Percentiles rank a stretch among this genome's conserved stretches.
These are phyloP conservation scores for Neoseiulus cucumeris DNA, from an alignment of 1,140 invertebrate genomes.

Conservation along the genomic window DNA sequence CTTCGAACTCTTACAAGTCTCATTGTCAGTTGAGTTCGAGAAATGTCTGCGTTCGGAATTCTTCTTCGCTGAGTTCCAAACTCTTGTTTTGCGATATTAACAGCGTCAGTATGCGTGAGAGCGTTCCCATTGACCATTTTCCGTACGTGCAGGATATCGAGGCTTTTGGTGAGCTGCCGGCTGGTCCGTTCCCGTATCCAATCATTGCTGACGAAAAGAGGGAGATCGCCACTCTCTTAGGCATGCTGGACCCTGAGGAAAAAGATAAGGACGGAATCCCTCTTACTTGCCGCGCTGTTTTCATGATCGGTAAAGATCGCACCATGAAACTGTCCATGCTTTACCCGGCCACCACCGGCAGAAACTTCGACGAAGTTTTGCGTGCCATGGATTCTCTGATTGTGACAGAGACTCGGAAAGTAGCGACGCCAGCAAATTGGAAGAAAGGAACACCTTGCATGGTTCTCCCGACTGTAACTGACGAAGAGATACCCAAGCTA, in stretches of 20 bases:
- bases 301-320: constrained; percentile 66
- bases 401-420: constrained; percentile 50
- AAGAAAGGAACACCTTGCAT: constrained; percentile 55
- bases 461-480: constrained; percentile 49
- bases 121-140: not conserved
- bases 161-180: constrained; percentile 41
- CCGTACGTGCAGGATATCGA: constrained; percentile 42
- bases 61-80: not conserved
- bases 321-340: constrained; percentile 64
- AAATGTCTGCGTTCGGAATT: not conserved
- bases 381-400: constrained; percentile 70
- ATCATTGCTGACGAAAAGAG: constrained; percentile 66
- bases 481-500: constrained; percentile 43
- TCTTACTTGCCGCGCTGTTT: constrained; percentile 58
- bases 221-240: constrained; percentile 48
- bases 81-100: not conserved
- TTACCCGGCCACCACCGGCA: constrained; percentile 71
- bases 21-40: no score
- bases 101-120: no score
- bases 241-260: constrained; percentile 75
- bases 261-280: constrained; percentile 50
- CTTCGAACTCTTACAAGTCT: not conserved
- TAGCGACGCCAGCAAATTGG: constrained; percentile 75
- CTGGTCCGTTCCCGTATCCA: constrained; percentile 53
- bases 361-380: constrained; percentile 79